Base-by-base conservation (phyloP, 2,888 invertebrate genomes). In the Eristalinus aeneus region DNA sequence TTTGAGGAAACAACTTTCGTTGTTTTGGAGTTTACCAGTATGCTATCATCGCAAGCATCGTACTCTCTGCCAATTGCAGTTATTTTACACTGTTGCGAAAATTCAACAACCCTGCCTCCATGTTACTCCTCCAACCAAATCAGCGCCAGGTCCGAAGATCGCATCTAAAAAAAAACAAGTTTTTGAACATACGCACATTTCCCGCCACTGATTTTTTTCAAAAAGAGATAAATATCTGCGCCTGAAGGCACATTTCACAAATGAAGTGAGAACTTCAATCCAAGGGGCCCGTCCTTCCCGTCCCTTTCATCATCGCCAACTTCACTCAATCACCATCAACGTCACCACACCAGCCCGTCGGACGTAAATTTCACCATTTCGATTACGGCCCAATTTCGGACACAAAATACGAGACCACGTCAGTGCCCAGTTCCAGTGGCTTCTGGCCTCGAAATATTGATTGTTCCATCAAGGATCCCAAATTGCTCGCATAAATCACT, bases 401-500 rank as follows among this genome's bases (percentile, higher is more conserved):
- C 54, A 65, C 22, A 39, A 73, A 60, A 53, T 46, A 46, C 20
- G 12, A 4, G 3, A 5, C 2, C 54, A 68, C 36, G 23, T 11
- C 36, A 23, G n/a, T 34, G 12, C 32, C 20, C 8, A 20, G 39
- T 16, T 16, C n/a, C 46, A 46, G 16, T 56, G 27, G 39, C 36
- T 39, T 67, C 65, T 61, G 64, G 60, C 56, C 64, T 58, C 65
- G 72, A 65, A 27, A 79, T 72, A 72, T 79, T 79, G 78, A 79
- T 79, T 79, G 78, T 79, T 80, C 73, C 73, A 80, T 80, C 79
- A 80, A 73, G 79, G 79, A 74, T 58, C 79, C 54, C 65, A 80
- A 80, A 80, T 64, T 80, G 74, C 56, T n/a, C 54, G 64, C 39
- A 80, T 80, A 69, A 80, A 80, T 74, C 69, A 80, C 58, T 36